Evolutionary conservation across 2,888 invertebrate genomes (phyloP).

Genomic region (Lycaena phlaeas): DNA sequence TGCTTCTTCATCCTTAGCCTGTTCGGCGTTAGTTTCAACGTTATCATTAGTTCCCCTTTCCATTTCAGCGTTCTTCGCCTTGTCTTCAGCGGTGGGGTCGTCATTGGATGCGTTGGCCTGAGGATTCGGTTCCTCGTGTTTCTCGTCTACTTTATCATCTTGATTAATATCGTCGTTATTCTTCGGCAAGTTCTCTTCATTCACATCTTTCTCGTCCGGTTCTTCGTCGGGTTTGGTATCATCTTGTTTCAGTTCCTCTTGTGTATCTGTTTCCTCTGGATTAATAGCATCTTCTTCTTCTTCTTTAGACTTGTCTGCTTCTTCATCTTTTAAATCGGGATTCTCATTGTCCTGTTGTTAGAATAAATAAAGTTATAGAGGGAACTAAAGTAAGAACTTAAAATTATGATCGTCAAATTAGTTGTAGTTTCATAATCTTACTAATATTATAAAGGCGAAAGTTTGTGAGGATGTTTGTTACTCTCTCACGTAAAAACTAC

Average conservation of each 20-base stretch:
- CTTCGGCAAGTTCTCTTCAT: constrained; percentile 48
- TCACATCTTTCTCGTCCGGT: constrained; percentile 29
- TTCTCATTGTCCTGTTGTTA: constrained; percentile 19
- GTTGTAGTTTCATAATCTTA: too few species aligned
- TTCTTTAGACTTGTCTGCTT: constrained; percentile 41
- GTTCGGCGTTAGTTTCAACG: constrained; percentile 61
- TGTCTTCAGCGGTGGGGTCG: constrained; percentile 60
- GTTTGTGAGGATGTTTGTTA: too few species aligned
- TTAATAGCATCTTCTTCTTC: constrained; percentile 51
- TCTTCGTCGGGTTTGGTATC: constrained; percentile 20
- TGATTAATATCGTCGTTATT: constrained; percentile 54
- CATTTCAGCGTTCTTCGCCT: constrained; percentile 64
- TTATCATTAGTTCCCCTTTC: constrained; percentile 59
- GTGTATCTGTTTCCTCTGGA: constrained; percentile 32
- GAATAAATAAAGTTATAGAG: constrained; percentile 2
- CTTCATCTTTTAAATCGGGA: constrained; percentile 16
- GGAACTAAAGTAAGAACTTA: not conserved
- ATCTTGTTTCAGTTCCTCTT: constrained; percentile 25
- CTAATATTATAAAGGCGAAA: too few species aligned
- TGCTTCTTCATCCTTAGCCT: constrained; percentile 52
- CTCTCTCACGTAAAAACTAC: too few species aligned
- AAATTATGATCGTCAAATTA: too few species aligned
- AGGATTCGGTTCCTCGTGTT: constrained; percentile 60
- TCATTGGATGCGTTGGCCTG: constrained; percentile 64
- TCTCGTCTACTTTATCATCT: constrained; percentile 53